Evolutionary conservation across 2,113 vertebrate genomes (phyloP).

Genomic region (Brevimyrus niger): DNA sequence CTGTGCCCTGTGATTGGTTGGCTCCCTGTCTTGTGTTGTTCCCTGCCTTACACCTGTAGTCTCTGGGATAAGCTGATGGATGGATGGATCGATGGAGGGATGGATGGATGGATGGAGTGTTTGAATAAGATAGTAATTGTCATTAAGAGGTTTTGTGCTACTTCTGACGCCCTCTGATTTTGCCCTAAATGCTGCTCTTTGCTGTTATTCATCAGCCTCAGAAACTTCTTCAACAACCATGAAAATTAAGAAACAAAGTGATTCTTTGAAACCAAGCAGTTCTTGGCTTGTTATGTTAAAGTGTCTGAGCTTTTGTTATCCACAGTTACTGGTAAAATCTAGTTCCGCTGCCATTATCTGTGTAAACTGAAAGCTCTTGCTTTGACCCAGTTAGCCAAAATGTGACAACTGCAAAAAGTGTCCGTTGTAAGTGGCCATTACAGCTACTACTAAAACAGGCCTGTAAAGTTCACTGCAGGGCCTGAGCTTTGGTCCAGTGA

Average conservation of each 20-base stretch:
- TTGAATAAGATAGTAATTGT: not conserved
- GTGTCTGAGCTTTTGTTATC: not conserved
- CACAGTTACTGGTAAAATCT: not conserved
- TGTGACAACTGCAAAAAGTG: not conserved
- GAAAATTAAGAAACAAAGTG: not conserved
- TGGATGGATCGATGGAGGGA: not conserved
- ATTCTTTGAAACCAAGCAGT: not conserved
- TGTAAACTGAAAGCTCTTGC: not conserved
- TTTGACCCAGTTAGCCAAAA: not conserved
- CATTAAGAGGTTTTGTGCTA: not conserved
- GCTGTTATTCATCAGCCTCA: not conserved
- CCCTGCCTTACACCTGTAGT: not conserved
- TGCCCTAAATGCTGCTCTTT: not conserved
- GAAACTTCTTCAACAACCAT: not conserved
- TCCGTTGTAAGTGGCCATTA: not conserved
- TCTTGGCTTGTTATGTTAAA: not conserved
- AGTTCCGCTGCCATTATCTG: not conserved
- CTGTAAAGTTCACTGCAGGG: not conserved
- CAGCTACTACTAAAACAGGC: too few species aligned
- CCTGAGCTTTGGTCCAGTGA: not conserved
- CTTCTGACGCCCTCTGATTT: not conserved
- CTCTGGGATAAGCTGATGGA: not conserved
- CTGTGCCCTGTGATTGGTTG: not conserved
- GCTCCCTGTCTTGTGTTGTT: not conserved
- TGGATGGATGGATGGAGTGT: not conserved